A percentile compares a stretch with the other conserved stretches of the same genome.
Conservation (phyloP, 2,113 vertebrate species). For the Accipiter cooperii region DNA sequence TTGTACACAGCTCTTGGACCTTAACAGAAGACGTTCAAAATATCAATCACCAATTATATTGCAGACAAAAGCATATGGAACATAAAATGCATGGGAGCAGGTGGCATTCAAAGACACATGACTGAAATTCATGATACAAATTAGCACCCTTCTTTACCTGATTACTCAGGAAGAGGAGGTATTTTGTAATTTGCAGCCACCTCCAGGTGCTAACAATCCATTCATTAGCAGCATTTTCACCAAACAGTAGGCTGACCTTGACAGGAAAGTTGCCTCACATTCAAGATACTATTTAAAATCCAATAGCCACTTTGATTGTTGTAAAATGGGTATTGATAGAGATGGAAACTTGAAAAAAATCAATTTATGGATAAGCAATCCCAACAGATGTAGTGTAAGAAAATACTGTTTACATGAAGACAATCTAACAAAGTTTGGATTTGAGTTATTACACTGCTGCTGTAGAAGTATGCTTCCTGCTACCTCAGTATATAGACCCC, state of each 20-base stretch:
- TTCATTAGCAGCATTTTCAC: neutral
- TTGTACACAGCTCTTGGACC: neutral
- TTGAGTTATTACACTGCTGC: neutral
- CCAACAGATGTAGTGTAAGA: neutral
- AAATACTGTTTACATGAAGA: neutral
- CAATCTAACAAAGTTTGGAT: neutral
- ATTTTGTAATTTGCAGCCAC: neutral
- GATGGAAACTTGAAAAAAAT: neutral
- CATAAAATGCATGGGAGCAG: neutral
- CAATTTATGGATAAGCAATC: neutral
- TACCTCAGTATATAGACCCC: neutral
- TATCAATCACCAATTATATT: neutral
- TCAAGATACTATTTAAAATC: neutral
- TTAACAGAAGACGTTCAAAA: neutral
- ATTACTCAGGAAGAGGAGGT: neutral
- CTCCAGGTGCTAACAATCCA: neutral
- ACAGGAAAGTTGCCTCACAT: neutral
- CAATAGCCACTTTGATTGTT: neutral
- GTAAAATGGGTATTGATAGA: neutral
- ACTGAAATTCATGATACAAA: neutral
- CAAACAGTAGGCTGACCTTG: neutral
- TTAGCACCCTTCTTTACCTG: neutral
- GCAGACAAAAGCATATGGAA: neutral
- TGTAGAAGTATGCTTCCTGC: neutral
- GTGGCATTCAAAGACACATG: neutral